These are phyloP conservation scores for Melanostoma scalare DNA, from an alignment of 2,888 invertebrate genomes.

Conservation along the genomic window DNA sequence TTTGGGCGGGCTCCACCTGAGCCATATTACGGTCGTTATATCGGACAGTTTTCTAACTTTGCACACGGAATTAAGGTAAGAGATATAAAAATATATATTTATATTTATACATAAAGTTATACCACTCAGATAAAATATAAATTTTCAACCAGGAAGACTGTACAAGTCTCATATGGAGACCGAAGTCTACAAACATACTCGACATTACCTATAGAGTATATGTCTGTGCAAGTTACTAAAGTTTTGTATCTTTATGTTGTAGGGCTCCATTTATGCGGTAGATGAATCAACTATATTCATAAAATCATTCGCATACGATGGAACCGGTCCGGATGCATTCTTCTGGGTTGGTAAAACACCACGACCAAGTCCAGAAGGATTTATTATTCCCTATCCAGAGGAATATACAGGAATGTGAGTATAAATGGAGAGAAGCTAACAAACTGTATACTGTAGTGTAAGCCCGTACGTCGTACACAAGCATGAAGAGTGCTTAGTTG, in stretches of 20 bases:
- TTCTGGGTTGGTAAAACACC: conserved; percentile 95
- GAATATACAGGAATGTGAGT: conserved; percentile 90
- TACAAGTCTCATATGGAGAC: conserved; percentile 40
- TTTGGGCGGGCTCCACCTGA: conserved; percentile 82
- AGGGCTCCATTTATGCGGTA: conserved; percentile 92
- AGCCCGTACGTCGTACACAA: not conserved
- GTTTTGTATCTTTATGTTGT: conserved; percentile 55
- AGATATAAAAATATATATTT: conserved; percentile 1
- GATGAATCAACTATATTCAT: conserved; percentile 94
- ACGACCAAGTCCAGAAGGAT: conserved; percentile 91
- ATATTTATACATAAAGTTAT: conserved; percentile 1
- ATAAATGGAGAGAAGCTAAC: not conserved
- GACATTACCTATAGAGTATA: not conserved
- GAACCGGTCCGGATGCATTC: conserved; percentile 93
- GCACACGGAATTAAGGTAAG: conserved; percentile 88
- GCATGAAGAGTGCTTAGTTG: not conserved
- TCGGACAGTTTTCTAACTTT: conserved; percentile 88
- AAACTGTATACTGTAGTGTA: not conserved
- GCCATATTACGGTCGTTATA: conserved; percentile 90
- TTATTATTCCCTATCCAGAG: conserved; percentile 93
- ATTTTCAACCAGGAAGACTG: conserved; percentile 54
- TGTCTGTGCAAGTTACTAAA: conserved; percentile 12
- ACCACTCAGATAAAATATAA: conserved; percentile 29
- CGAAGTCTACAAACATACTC: not conserved
- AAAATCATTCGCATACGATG: conserved; percentile 93